Evolutionary conservation across 2,888 invertebrate species (phyloP).

Genomic region (Mylabris sibirica): DNA sequence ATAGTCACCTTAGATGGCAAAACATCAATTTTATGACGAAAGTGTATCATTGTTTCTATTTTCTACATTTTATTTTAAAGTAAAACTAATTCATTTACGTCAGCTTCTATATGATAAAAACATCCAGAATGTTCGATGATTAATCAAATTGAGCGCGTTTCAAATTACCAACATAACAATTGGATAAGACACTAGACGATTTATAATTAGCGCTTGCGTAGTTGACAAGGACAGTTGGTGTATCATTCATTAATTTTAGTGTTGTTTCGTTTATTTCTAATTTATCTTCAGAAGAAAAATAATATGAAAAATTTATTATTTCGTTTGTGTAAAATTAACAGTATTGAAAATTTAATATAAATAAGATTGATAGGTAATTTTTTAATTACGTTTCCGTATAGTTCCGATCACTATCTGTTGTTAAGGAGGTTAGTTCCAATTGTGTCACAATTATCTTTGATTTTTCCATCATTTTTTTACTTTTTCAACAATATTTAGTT

Average conservation of each 20-base stretch:
- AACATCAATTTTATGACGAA: background rate
- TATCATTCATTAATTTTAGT: conserved; percentile 19
- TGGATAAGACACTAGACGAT: background rate
- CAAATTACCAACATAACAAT: background rate
- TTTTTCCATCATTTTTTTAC: background rate
- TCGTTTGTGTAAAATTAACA: background rate
- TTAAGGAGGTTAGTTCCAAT: conserved; percentile 35
- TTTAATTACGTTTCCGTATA: background rate
- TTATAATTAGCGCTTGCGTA: conserved; percentile 19
- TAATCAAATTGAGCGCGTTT: conserved; percentile 1
- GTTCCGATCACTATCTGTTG: background rate
- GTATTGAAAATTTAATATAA: conserved; percentile 20
- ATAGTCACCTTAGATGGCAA: background rate
- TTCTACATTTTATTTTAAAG: background rate
- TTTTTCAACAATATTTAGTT: conserved; percentile 10
- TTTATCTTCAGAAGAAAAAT: conserved; percentile 2
- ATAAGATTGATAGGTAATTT: background rate
- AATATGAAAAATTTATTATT: conserved; percentile 23
- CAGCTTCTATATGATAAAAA: background rate
- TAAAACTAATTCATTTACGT: background rate
- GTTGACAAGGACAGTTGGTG: conserved; percentile 27
- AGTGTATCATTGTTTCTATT: background rate
- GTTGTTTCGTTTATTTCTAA: conserved; percentile 30
- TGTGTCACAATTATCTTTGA: conserved; percentile 19
- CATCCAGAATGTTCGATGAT: background rate